Evolutionary conservation across 1,140 invertebrate species (phyloP), one percentile per base, ranked within the genome.

Genomic region (Vanessa atalanta): DNA sequence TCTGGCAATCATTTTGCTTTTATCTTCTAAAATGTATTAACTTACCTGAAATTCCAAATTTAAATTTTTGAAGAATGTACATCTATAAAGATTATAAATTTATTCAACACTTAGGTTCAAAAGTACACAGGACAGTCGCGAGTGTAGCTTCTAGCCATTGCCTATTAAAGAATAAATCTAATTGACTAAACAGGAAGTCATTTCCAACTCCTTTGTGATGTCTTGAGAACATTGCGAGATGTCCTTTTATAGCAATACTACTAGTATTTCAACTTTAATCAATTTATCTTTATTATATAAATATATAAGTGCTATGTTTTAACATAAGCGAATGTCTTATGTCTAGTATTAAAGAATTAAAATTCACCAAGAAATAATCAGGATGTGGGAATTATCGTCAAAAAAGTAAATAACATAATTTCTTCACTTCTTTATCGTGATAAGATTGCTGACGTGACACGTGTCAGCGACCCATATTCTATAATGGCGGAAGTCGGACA

Each of bases 401-500:
- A 11, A 57, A 7, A 12, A 26, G 1, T 61, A n/a, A 61, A 61
- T 15, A 12, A 61, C 57, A 61, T 26, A 16, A 61, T 37, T 31
- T 15, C 12, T n/a, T n/a, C 15, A 61, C 55, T 23, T 26, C 53
- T 67, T 67, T 47, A 60, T 69, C 66, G 53, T 47, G 66, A 57
- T 69, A 69, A 69, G 66, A 69, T 60, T 2, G 60, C 60, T 47
- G 37, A 71, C 61, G 51, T 50, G 73, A 64, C 76, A 75, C 73
- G 73, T 79, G 81, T 76, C 65, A 76, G 48, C 75, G 80, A 65
- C 80, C 81, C 67, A 84, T 80, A 78, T 86, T 81, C 72, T 76
- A 60, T 79, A 81, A 81, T 75, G 66, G 78, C 82, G 84, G 85
- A 87, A 87, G 79, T 74, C 57, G 63, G 65, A 70, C 57, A 51